Evolutionary conservation across 1,140 invertebrate genomes (phyloP).

Genomic region (Macrobrachium rosenbergii): DNA sequence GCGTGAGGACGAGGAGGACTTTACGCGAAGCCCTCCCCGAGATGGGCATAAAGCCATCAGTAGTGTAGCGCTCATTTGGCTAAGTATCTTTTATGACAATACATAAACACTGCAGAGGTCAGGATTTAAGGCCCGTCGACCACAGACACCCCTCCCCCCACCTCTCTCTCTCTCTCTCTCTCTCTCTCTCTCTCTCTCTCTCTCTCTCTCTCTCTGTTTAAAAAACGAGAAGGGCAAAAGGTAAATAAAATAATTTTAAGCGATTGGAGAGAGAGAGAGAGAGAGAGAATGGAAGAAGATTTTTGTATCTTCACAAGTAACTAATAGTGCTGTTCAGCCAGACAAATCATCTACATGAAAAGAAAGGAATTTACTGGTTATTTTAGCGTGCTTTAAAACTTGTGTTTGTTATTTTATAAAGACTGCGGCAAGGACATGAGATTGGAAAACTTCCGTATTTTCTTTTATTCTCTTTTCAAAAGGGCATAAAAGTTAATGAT

Average conservation of each 20-base stretch:
- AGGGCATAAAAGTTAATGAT: too few relatives aligned
- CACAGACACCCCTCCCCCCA: background rate
- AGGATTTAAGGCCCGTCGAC: background rate
- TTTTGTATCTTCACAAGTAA: background rate
- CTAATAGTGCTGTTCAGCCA: too few relatives aligned
- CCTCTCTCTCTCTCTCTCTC: slow-evolving; percentile 22
- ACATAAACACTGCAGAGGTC: slow-evolving; percentile 2
- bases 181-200: slow-evolving; percentile 32
- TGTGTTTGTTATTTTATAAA: too few relatives aligned
- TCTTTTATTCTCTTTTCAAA: too few relatives aligned
- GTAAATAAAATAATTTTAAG: background rate
- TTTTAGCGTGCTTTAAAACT: too few relatives aligned
- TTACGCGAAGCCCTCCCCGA: too few relatives aligned
- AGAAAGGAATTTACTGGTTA: too few relatives aligned
- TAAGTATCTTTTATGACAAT: slow-evolving; percentile 10
- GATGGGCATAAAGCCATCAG: slow-evolving; percentile 11
- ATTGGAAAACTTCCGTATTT: too few relatives aligned
- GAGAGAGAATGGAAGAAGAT: background rate
- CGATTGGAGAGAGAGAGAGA: background rate
- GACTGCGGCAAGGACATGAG: too few relatives aligned
- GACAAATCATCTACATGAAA: too few relatives aligned
- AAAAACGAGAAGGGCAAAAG: background rate
- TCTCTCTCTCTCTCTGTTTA: slow-evolving; percentile 10
- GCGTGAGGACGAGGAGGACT: too few relatives aligned
- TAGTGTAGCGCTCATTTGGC: background rate